Evolutionary conservation across 1,140 invertebrate species (phyloP).

Genomic region (Drosophila pseudoananassae): DNA sequence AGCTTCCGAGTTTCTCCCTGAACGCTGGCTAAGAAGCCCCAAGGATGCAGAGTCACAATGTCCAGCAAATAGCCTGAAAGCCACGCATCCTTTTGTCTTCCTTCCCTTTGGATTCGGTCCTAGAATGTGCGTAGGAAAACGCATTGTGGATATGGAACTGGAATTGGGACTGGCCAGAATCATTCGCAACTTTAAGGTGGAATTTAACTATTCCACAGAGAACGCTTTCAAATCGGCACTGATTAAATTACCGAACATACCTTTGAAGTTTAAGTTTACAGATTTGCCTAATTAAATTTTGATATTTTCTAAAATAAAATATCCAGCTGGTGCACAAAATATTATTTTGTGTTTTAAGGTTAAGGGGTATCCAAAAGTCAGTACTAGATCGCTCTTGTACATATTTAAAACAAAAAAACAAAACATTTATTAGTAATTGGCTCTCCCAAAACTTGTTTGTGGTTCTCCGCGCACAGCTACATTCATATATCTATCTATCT

Average conservation of each 20-base stretch:
- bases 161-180: constrained; percentile 87
- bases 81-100: constrained; percentile 85
- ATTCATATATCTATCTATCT: constrained; percentile 6
- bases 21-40: constrained; percentile 85
- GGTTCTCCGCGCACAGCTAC: constrained; percentile 1
- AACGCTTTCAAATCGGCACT: constrained; percentile 57
- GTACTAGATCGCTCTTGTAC: not conserved
- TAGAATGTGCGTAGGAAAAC: constrained; percentile 86
- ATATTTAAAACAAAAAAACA: not conserved
- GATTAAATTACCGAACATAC: constrained; percentile 73
- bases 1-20: constrained; percentile 85
- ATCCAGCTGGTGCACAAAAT: not conserved
- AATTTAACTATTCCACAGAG: constrained; percentile 83
- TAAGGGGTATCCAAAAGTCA: not conserved
- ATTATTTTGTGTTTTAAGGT: not conserved
- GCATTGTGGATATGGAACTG: constrained; percentile 90
- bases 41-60: constrained; percentile 29
- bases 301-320: not conserved
- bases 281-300: constrained; percentile 53
- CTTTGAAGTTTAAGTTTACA: constrained; percentile 75
- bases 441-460: constrained; percentile 22
- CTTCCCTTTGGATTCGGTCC: constrained; percentile 87
- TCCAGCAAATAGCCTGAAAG: constrained; percentile 65
- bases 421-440: not conserved
- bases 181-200: constrained; percentile 85